Conservation (phyloP, 2,797 vertebrate genomes). For the Cyprinella venusta region DNA sequence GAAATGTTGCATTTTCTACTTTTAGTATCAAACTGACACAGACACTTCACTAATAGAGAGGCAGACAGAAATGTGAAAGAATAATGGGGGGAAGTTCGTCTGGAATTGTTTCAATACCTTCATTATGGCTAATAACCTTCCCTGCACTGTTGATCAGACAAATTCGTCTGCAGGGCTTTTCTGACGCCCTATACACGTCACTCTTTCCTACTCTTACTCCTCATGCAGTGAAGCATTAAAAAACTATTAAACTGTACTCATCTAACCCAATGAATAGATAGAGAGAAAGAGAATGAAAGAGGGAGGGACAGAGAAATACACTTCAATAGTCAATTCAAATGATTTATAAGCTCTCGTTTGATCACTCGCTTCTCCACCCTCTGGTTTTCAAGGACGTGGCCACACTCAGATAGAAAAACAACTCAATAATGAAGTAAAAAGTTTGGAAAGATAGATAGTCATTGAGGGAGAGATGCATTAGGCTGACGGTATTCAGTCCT, state of each 20-base stretch:
- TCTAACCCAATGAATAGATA: slow-evolving; percentile 41
- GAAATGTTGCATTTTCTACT: not conserved
- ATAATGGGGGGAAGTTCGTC: slow-evolving; percentile 37
- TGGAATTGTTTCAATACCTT: slow-evolving; percentile 54
- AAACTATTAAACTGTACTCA: slow-evolving; percentile 56
- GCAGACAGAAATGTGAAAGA: not conserved
- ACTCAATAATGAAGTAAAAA: slow-evolving; percentile 36
- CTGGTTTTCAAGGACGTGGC: slow-evolving; percentile 48
- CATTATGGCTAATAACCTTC: slow-evolving; percentile 62
- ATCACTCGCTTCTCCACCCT: slow-evolving; percentile 50
- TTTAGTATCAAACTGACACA: not conserved
- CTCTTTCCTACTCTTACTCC: slow-evolving; percentile 41
- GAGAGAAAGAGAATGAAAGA: slow-evolving; percentile 31
- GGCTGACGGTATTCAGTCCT: slow-evolving; percentile 18
- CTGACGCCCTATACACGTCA: slow-evolving; percentile 40
- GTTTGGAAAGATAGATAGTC: slow-evolving; percentile 46
- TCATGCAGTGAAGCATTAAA: slow-evolving; percentile 55
- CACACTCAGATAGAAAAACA: slow-evolving; percentile 47
- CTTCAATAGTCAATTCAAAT: slow-evolving; percentile 60
- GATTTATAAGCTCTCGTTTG: slow-evolving; percentile 56
- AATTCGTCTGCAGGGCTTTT: slow-evolving; percentile 55
- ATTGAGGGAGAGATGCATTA: slow-evolving; percentile 39
- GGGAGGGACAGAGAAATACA: slow-evolving; percentile 36
- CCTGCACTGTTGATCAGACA: slow-evolving; percentile 57
- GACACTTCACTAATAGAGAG: not conserved